Percentiles rank a stretch among this genome's conserved stretches.
Evolutionary conservation across 1,140 invertebrate genomes (phyloP).

Genomic region (Polypedilum pembai): DNA sequence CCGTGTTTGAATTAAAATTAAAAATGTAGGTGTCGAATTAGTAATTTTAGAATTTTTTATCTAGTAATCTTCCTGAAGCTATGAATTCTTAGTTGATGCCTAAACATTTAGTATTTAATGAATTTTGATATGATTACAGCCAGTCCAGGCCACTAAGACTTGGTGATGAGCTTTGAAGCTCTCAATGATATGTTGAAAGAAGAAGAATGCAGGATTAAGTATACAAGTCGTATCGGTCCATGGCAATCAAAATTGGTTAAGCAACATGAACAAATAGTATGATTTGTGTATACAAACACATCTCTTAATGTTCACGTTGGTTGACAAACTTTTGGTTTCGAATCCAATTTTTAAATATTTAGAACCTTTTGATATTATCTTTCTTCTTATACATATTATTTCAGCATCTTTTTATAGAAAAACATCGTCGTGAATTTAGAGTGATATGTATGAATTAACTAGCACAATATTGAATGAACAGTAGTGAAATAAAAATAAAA

Average conservation of each 20-base stretch:
- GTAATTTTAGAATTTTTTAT: too few species aligned
- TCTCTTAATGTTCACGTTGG: background rate
- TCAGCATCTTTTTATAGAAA: background rate
- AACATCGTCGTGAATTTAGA: background rate
- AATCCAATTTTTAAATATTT: background rate
- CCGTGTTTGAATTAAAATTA: too few species aligned
- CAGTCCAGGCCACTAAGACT: background rate
- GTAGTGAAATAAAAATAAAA: background rate
- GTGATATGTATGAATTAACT: background rate
- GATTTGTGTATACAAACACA: background rate
- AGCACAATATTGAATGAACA: background rate
- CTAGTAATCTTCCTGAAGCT: background rate
- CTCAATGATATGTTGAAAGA: background rate
- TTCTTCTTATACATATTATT: background rate
- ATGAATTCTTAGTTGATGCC: background rate
- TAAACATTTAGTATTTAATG: constrained; percentile 8
- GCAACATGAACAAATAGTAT: background rate
- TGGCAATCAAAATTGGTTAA: background rate
- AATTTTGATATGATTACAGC: background rate
- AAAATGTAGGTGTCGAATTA: too few species aligned
- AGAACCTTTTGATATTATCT: constrained; percentile 7
- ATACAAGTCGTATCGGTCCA: constrained; percentile 4
- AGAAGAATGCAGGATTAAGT: background rate
- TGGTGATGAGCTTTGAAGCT: background rate
- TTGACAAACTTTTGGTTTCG: background rate